phyloP scores from a whole-genome alignment of 2,888 invertebrate species.

The Anoplius nigerrimus region DNA sequence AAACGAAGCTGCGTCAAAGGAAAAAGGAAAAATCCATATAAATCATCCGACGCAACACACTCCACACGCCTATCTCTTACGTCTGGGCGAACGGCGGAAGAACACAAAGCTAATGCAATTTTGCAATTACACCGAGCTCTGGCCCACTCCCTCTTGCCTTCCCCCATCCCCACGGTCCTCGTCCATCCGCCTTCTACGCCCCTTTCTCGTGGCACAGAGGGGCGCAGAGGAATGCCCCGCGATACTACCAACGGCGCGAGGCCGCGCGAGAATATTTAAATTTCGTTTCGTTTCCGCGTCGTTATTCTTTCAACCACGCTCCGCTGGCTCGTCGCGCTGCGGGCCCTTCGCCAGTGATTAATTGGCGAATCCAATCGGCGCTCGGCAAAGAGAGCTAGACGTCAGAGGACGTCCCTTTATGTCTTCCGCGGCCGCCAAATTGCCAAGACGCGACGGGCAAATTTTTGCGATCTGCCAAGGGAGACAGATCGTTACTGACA shows the following conservation, averaged over 20 bases:
- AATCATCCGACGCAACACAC: conserved; percentile 56
- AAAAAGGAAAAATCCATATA: conserved; percentile 53
- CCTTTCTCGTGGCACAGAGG: conserved; percentile 20
- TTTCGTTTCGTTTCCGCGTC: conserved; percentile 67
- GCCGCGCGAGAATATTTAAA: conserved; percentile 65
- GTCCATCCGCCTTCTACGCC: not conserved
- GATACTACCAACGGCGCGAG: conserved; percentile 42
- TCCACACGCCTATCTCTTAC: conserved; percentile 58
- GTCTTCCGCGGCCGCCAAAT: conserved; percentile 6
- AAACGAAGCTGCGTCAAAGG: too few relatives aligned
- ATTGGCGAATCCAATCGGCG: conserved; percentile 68
- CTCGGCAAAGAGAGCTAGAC: conserved; percentile 5
- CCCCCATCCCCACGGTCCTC: not conserved
- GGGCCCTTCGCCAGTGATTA: conserved; percentile 53
- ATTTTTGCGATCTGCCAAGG: too few relatives aligned
- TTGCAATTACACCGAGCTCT: conserved; percentile 67
- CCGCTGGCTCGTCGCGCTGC: conserved; percentile 38
- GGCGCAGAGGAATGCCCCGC: conserved; percentile 54
- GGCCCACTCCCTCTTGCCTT: conserved; percentile 42
- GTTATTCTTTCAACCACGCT: conserved; percentile 66
- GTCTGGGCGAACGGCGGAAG: conserved; percentile 66
- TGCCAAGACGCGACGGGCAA: not conserved
- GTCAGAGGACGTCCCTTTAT: conserved; percentile 16
- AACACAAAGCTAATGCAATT: conserved; percentile 72
- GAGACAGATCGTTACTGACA: too few relatives aligned